phyloP scores from a whole-genome alignment of 2,113 vertebrate species.

The Equus quagga region DNA sequence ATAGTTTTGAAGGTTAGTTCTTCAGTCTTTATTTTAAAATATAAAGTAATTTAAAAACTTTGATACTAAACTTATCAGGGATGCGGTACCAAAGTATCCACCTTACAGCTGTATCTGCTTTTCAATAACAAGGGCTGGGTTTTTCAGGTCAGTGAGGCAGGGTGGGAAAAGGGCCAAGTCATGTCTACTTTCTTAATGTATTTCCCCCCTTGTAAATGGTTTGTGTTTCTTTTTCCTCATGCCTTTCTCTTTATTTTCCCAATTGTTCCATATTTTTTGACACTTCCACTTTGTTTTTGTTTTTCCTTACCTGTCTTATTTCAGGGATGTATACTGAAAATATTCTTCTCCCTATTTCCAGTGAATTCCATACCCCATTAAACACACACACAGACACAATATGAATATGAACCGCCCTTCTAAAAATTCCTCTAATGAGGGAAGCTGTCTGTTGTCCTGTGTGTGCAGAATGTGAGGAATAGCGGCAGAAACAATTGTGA shows the following conservation, averaged over 20 bases:
- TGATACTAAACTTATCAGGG: constrained; percentile 77
- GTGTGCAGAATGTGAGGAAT: not conserved
- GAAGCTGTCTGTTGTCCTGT: not conserved
- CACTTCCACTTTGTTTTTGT: not conserved
- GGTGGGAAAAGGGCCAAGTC: not conserved
- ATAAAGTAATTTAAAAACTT: constrained; percentile 60
- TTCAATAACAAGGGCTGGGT: constrained; percentile 69
- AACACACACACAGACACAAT: not conserved
- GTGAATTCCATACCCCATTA: not conserved
- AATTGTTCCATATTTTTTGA: not conserved
- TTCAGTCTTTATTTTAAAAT: constrained; percentile 66
- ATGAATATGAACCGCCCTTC: not conserved
- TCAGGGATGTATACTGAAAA: constrained; percentile 20
- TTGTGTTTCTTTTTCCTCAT: not conserved
- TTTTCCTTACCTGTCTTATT: constrained; percentile 28
- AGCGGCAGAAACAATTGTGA: not conserved
- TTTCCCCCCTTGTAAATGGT: not conserved
- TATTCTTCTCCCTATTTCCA: constrained; percentile 18
- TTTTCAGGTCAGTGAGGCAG: constrained; percentile 31
- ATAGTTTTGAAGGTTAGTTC: constrained; percentile 60
- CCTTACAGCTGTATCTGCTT: constrained; percentile 43
- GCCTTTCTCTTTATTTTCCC: constrained; percentile 12
- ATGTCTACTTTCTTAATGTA: not conserved
- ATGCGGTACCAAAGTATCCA: constrained; percentile 76
- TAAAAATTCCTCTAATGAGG: not conserved